Evolutionary conservation across 1,140 invertebrate genomes (phyloP).

Genomic region (Whitmania pigra): DNA sequence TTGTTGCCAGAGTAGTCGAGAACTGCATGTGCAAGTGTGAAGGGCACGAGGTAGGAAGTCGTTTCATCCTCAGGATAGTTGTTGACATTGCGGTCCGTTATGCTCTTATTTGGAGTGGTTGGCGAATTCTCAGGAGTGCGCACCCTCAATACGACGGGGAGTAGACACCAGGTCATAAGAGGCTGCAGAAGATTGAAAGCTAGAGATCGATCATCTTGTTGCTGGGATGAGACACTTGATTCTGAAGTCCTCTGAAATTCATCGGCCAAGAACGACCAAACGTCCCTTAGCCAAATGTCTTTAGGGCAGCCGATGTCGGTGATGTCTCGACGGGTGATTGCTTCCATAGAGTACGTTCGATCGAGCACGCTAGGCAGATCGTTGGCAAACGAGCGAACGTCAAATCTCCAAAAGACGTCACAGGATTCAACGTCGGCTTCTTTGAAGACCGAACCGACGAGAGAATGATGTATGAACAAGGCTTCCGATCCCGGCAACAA

Average conservation of each 20-base stretch:
- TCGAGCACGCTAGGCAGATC: conserved; percentile 12
- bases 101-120: not conserved
- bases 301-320: not conserved
- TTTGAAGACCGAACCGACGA: conserved; percentile 21
- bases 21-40: conserved; percentile 16
- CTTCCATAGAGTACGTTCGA: not conserved
- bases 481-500: conserved; percentile 17
- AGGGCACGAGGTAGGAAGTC: conserved; percentile 17
- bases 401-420: conserved; percentile 21
- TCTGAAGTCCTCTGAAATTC: conserved; percentile 21
- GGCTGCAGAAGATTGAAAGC: conserved; percentile 15
- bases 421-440: conserved; percentile 20
- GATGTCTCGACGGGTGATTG: not conserved
- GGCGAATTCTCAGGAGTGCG: not conserved
- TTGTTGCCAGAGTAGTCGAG: conserved; percentile 20
- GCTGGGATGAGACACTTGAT: not conserved
- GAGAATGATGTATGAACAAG: conserved; percentile 19
- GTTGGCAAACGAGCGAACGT: conserved; percentile 18
- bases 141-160: conserved; percentile 10
- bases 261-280: conserved; percentile 23
- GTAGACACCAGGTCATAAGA: conserved; percentile 19
- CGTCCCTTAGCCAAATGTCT: conserved; percentile 2
- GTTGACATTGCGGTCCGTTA: not conserved
- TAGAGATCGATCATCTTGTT: not conserved
- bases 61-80: not conserved